Evolutionary conservation across 2,888 invertebrate species (phyloP).

Genomic region (Melieria omissa): DNA sequence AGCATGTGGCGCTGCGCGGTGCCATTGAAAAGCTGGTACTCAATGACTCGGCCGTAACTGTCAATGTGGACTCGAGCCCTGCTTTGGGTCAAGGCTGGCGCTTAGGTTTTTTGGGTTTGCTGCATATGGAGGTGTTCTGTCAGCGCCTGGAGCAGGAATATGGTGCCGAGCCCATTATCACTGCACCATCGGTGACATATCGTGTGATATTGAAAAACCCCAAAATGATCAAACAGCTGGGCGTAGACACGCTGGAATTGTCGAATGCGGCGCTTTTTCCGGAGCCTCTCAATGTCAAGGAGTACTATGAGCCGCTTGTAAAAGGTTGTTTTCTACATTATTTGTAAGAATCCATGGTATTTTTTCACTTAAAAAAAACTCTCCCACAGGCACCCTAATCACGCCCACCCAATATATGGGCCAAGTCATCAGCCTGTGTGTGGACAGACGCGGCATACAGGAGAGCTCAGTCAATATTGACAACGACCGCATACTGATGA

Average conservation of each 20-base stretch:
- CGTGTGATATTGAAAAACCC: slow-evolving; percentile 78
- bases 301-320: slow-evolving; percentile 88
- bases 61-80: slow-evolving; percentile 83
- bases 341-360: background rate
- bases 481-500: slow-evolving; percentile 82
- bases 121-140: slow-evolving; percentile 90
- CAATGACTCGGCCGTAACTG: slow-evolving; percentile 93
- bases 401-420: slow-evolving; percentile 83
- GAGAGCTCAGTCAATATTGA: slow-evolving; percentile 81
- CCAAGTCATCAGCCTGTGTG: slow-evolving; percentile 76
- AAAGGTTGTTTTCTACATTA: slow-evolving; percentile 69
- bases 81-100: slow-evolving; percentile 92
- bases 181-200: slow-evolving; percentile 88
- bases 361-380: background rate
- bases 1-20: slow-evolving; percentile 77
- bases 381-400: slow-evolving; percentile 80
- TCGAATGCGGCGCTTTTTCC: slow-evolving; percentile 84
- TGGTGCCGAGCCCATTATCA: slow-evolving; percentile 82
- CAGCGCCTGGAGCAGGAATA: slow-evolving; percentile 88
- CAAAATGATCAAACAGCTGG: slow-evolving; percentile 76
- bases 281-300: slow-evolving; percentile 73
- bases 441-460: slow-evolving; percentile 77
- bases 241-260: slow-evolving; percentile 72
- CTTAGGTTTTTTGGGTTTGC: slow-evolving; percentile 84
- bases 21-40: slow-evolving; percentile 92